Evolutionary conservation across 1,140 invertebrate genomes (phyloP), one percentile per base, ranked within the genome.

Genomic region (Triops longicaudatus): DNA sequence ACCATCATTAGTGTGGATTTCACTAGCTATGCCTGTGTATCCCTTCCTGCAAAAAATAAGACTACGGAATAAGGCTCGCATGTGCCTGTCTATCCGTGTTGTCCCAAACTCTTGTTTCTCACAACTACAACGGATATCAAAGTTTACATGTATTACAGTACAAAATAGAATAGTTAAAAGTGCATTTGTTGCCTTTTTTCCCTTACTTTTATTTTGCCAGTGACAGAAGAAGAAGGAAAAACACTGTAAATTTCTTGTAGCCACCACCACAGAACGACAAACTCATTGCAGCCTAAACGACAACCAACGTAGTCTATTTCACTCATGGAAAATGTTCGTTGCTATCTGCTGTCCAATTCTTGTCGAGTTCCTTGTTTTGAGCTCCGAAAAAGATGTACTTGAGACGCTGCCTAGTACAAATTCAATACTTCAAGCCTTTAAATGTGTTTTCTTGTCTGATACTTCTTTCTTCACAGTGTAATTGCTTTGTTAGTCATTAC

Each of bases 71-170:
- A 63, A 63, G 14, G 50, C 50, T 22, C 14, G 0, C 50, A 63
- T 63, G 50, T 63, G 17, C 50, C 50, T 14, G 22, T 63, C 50
- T 63, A 63, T 63, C 50, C 50, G 1, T 63, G 50, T 63, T 63
- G 50, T 63, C 50, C 22, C 7, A 10, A 63, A 63, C 50, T 37
- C 50, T 14, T 63, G 50, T 63, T 63, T 63, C 50, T 63, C 17
- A 22, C 50, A 63, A 63, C 50, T 63, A 22, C 50, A 63, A 63
- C 50, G n/a, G 50, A 63, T 63, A 63, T 63, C 50, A 63, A 63
- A n/a, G 50, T 9, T 63, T 63, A 63, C 50, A 22, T 63, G 50
- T 63, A 63, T 22, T n/a, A 63, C 50, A 63, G 50, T 63, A 63
- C 50, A 63, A 63, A 63, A 63, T 63, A 63, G 50, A 63, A n/a